phyloP scores from a whole-genome alignment of 1,140 invertebrate genomes.

The Trachelipus rathkii region DNA sequence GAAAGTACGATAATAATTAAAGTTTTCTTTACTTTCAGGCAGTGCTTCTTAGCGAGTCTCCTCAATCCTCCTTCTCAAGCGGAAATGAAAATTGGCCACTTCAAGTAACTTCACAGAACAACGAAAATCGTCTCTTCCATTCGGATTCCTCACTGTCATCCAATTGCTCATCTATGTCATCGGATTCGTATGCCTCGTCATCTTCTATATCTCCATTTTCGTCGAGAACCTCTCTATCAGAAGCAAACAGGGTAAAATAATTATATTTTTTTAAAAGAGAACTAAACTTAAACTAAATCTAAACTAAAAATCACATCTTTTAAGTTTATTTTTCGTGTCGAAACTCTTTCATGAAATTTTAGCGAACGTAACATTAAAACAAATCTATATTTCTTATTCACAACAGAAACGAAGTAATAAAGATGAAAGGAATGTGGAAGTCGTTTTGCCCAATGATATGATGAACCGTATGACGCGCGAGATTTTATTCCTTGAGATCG shows the following conservation, averaged over 20 bases:
- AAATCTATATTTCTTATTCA: neutral
- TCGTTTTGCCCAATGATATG: neutral
- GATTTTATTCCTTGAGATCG: no score
- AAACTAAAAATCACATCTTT: neutral
- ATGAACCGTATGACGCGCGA: neutral
- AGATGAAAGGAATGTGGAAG: no score
- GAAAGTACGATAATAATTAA: no score
- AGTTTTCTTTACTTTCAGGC: no score
- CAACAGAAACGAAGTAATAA: neutral
- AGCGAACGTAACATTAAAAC: no score
- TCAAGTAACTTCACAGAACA: neutral
- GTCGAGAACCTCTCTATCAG: neutral
- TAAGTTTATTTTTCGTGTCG: neutral
- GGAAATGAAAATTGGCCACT: neutral
- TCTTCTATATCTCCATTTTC: neutral
- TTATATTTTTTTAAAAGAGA: no score
- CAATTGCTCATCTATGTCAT: neutral
- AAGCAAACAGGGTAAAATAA: neutral
- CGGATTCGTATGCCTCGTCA: neutral
- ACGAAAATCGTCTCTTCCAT: neutral
- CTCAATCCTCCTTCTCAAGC: neutral
- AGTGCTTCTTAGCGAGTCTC: no score
- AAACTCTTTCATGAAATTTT: no score
- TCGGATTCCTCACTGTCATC: neutral
- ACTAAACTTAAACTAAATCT: neutral